Conservation (phyloP, 37 sponge, comb jelly and placozoan species). For the Oscarella lobularis region DNA sequence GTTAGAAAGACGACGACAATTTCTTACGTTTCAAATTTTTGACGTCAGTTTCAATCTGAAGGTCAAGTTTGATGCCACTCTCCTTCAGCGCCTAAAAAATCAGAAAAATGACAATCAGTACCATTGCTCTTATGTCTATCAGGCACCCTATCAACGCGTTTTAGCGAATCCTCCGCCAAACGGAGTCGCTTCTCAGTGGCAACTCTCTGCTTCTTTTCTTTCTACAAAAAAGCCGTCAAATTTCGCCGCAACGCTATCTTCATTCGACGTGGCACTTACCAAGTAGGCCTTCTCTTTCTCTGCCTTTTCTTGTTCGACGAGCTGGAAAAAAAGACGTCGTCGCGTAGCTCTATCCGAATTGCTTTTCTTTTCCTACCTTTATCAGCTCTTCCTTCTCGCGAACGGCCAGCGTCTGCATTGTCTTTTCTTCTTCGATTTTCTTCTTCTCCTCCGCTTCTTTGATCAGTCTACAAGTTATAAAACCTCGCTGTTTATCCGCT, state of each 20-base stretch:
- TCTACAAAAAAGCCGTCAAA: constrained; percentile 6
- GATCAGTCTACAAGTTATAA: background rate
- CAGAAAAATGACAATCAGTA: background rate
- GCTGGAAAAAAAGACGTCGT: background rate
- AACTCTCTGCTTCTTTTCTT: constrained; percentile 65
- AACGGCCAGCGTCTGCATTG: background rate
- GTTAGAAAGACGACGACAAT: background rate
- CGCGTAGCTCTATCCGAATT: background rate
- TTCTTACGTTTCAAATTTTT: constrained; percentile 62
- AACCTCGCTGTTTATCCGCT: background rate
- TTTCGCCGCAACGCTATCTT: background rate
- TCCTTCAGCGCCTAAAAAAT: constrained; percentile 64
- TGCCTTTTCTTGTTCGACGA: background rate
- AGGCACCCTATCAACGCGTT: constrained; percentile 61
- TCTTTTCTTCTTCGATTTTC: constrained; percentile 4
- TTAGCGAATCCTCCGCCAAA: constrained; percentile 90
- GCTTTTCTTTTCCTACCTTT: background rate
- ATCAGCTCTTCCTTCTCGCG: constrained; percentile 7
- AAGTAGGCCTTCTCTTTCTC: background rate
- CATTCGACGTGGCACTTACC: background rate
- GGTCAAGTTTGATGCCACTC: constrained; percentile 82
- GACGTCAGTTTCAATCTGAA: constrained; percentile 91
- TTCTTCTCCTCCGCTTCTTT: constrained; percentile 1
- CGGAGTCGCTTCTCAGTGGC: constrained; percentile 73
- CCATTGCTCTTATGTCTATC: background rate